phyloP scores from a whole-genome alignment of 2,888 invertebrate genomes.

The Microctonus aethiopoides region DNA sequence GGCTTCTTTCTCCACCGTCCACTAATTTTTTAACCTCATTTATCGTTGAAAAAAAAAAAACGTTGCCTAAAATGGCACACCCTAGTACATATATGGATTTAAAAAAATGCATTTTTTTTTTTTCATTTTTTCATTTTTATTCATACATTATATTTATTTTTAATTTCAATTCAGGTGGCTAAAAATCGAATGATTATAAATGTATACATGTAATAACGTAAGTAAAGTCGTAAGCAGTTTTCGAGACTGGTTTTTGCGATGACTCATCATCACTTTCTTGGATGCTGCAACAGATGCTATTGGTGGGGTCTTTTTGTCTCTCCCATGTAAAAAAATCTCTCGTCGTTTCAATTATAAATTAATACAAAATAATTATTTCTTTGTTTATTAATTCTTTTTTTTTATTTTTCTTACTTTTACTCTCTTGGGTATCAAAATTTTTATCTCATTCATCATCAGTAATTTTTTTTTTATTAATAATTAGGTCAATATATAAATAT shows the following conservation, averaged over 20 bases:
- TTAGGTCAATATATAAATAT: too few relatives aligned
- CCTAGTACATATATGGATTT: too few relatives aligned
- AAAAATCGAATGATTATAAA: neutral
- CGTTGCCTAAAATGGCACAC: too few relatives aligned
- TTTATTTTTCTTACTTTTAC: neutral
- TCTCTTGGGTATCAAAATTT: too few relatives aligned
- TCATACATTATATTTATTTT: neutral
- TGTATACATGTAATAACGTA: neutral
- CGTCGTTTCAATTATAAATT: neutral
- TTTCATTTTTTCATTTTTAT: neutral
- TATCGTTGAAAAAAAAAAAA: too few relatives aligned
- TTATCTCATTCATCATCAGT: too few relatives aligned
- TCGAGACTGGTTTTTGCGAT: conserved; percentile 41
- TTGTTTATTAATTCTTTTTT: neutral
- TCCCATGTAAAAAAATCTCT: neutral
- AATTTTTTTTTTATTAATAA: too few relatives aligned
- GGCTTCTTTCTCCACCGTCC: too few relatives aligned
- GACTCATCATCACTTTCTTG: conserved; percentile 41
- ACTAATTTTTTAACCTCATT: too few relatives aligned
- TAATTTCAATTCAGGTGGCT: neutral
- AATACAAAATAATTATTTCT: neutral
- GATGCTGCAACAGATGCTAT: neutral
- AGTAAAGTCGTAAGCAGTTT: conserved; percentile 24
- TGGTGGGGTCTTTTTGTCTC: neutral
- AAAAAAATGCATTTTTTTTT: neutral